Percentiles rank a stretch among this genome's conserved stretches.
phyloP scores from a whole-genome alignment of 1,140 invertebrate species.

The Cotesia glomerata region DNA sequence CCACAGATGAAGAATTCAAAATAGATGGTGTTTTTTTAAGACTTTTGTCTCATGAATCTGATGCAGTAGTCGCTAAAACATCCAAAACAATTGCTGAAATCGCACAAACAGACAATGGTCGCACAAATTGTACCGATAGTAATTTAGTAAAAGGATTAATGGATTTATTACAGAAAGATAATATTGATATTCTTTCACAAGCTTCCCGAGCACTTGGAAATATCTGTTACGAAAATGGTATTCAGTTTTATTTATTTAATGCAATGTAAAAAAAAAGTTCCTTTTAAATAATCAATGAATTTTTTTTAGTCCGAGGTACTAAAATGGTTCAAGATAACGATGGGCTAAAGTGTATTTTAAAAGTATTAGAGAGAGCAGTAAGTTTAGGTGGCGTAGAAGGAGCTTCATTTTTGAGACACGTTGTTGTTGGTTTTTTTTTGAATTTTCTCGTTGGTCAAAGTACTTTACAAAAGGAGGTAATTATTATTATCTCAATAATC shows the following conservation, averaged over 20 bases:
- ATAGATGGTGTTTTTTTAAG: slow-evolving; percentile 50
- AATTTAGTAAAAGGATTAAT: slow-evolving; percentile 68
- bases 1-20: slow-evolving; percentile 44
- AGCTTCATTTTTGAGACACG: slow-evolving; percentile 55
- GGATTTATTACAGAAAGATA: slow-evolving; percentile 60
- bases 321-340: slow-evolving; percentile 68
- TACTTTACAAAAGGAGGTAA: slow-evolving; percentile 64
- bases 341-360: slow-evolving; percentile 62
- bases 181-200: slow-evolving; percentile 70
- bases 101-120: slow-evolving; percentile 72
- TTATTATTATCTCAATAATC: not conserved
- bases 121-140: slow-evolving; percentile 69
- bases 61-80: slow-evolving; percentile 48
- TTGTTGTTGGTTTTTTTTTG: slow-evolving; percentile 75
- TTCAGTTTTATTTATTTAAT: slow-evolving; percentile 39
- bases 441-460: slow-evolving; percentile 82
- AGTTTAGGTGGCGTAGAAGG: slow-evolving; percentile 42
- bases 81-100: slow-evolving; percentile 75
- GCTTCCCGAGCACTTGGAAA: slow-evolving; percentile 83
- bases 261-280: not conserved
- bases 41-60: slow-evolving; percentile 46
- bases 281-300: not conserved
- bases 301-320: slow-evolving; percentile 55
- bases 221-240: slow-evolving; percentile 87
- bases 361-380: slow-evolving; percentile 45